These are phyloP conservation scores for Tenualosa ilisha DNA, from an alignment of 2,797 vertebrate species.

Conservation along the genomic window DNA sequence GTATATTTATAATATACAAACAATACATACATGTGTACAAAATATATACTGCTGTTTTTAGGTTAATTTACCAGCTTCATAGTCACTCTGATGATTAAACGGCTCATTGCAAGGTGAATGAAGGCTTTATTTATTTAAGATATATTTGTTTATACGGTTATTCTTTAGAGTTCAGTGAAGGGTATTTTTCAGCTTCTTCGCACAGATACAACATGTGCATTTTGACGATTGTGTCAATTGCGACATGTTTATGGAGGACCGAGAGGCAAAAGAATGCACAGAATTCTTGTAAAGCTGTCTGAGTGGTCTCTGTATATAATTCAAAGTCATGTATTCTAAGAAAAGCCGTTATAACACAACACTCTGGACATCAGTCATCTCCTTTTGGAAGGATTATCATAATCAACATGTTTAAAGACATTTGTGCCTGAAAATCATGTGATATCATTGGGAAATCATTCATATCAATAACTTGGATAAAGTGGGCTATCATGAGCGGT, in stretches of 20 bases:
- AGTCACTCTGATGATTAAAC: too few relatives aligned
- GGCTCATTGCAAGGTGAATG: too few relatives aligned
- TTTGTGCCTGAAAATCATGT: not conserved
- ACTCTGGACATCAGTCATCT: not conserved
- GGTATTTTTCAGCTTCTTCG: too few relatives aligned
- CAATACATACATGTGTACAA: too few relatives aligned
- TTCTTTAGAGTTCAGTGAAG: too few relatives aligned
- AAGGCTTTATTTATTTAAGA: too few relatives aligned
- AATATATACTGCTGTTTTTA: too few relatives aligned
- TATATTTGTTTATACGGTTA: too few relatives aligned
- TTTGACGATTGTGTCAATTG: not conserved
- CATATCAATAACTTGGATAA: not conserved
- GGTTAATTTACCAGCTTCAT: too few relatives aligned
- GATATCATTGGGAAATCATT: too few relatives aligned
- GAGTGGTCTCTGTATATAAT: not conserved
- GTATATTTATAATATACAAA: too few relatives aligned
- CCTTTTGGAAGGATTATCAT: not conserved
- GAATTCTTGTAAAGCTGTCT: not conserved
- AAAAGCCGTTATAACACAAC: not conserved
- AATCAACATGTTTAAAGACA: not conserved
- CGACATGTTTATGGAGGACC: not conserved
- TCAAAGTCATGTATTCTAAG: not conserved
- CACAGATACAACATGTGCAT: not conserved
- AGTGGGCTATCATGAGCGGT: not conserved
- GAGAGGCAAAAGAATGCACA: not conserved